phyloP scores from a whole-genome alignment of 2,113 vertebrate genomes.

The Talpa occidentalis region DNA sequence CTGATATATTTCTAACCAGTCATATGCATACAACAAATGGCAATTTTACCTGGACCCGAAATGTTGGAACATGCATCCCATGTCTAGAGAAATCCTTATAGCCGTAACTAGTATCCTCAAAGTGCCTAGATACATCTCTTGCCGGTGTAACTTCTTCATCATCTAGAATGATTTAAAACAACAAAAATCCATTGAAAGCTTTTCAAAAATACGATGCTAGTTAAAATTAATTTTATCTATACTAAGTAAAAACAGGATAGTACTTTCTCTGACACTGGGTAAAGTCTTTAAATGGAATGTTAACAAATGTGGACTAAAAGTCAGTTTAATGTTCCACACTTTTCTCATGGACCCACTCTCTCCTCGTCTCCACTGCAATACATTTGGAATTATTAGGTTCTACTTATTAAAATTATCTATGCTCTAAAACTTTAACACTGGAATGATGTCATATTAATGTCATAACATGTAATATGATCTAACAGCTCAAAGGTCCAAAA shows the following conservation, averaged over 20 bases:
- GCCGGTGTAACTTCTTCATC: slow-evolving; percentile 93
- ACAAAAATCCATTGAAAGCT: slow-evolving; percentile 32
- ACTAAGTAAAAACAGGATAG: slow-evolving; percentile 42
- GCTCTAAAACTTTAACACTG: neutral
- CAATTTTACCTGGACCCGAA: slow-evolving; percentile 94
- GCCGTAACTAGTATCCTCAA: slow-evolving; percentile 98
- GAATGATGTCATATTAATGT: too few relatives aligned
- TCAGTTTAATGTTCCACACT: neutral
- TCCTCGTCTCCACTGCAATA: neutral
- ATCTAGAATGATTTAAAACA: slow-evolving; percentile 81
- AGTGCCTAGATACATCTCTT: slow-evolving; percentile 95
- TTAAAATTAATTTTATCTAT: slow-evolving; percentile 53
- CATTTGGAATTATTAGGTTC: neutral
- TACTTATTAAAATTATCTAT: neutral
- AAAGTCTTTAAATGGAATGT: neutral
- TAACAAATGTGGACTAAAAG: neutral
- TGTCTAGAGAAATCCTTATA: slow-evolving; percentile 98
- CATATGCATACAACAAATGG: neutral
- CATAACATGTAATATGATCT: neutral
- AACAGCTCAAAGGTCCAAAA: neutral
- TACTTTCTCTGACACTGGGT: slow-evolving; percentile 20
- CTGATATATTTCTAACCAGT: neutral
- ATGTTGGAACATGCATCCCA: slow-evolving; percentile 96
- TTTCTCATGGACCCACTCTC: neutral
- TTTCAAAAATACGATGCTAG: slow-evolving; percentile 44